Base-by-base conservation (phyloP, 1,140 invertebrate genomes). In the Mercenaria mercenaria region DNA sequence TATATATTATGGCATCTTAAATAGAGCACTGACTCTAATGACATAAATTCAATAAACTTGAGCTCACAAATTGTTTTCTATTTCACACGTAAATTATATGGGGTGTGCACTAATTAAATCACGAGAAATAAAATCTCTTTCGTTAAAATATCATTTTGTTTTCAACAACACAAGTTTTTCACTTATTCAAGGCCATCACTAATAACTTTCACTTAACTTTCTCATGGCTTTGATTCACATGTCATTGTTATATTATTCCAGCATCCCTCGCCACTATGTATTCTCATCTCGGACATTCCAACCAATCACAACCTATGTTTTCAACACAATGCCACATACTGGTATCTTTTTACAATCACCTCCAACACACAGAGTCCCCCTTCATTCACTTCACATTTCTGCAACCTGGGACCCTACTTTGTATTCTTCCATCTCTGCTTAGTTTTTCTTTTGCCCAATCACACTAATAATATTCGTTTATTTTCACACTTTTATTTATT, bases 21-120 rank as follows among this genome's bases (percentile, higher is more conserved):
- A 32, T 18, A 32, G 76, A 79, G 76, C 47, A 34, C 6, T 10
- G 3, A 39, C 76, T 34, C 47, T 15, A 34, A 56, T 59, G n/a
- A 79, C 37, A 79, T 34, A 79, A 67, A 79, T 79, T 52, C 4
- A 47, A 76, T n/a, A 79, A 79, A 52, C 15, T 79, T 79, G 76
- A 79, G 76, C 76, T 79, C 76, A 52, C 50, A 52, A 59, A 59
- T 0, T 79, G 29, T 56, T 59, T 56, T 79, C 18, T 20, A 23
- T 79, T 79, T 59, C n/a, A 56, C 29, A 52, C 34, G 50, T 59
- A 79, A 79, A 56, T 56, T 79, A 72, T 37, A 79, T 47, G 76
- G 47, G 76, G 76, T 79, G 37, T 79, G 76, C 29, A 56, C 29
- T 37, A 59, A 37, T 56, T 3, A 79, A 79, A 56, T 41, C 13